Percentiles rank a stretch among this genome's conserved stretches.
Conservation (phyloP, 2,113 vertebrate species). For the Tapirus terrestris region DNA sequence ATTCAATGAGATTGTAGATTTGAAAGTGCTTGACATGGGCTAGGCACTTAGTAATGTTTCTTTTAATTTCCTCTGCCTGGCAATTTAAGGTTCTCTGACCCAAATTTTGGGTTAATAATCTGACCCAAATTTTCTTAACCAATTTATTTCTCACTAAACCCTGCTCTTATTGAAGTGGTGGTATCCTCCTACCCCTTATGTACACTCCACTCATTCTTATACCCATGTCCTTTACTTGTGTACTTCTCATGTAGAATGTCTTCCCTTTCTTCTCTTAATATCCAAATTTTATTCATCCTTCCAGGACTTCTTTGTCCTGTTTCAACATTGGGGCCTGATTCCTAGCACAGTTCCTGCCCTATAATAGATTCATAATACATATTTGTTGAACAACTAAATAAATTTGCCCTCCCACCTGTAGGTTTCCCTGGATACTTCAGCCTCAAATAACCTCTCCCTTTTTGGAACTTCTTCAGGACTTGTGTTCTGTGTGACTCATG, state of each 20-base stretch:
- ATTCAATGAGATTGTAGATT: background rate
- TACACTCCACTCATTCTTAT: background rate
- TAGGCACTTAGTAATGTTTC: background rate
- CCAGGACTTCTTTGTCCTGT: background rate
- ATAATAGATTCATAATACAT: background rate
- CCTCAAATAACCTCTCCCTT: background rate
- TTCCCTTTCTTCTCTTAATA: background rate
- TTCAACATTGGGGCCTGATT: background rate
- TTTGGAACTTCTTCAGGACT: background rate
- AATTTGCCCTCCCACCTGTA: background rate
- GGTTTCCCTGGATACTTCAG: background rate
- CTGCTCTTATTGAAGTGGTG: background rate
- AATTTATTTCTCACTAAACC: background rate
- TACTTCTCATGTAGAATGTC: background rate
- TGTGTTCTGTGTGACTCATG: background rate
- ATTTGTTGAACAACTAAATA: background rate
- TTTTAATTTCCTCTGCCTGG: background rate
- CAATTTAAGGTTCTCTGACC: background rate
- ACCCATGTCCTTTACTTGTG: background rate
- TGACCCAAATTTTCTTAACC: slow-evolving; percentile 17
- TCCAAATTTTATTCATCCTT: background rate
- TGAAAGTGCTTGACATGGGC: background rate
- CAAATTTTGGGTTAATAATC: background rate
- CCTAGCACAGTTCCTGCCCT: background rate
- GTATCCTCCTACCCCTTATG: background rate